Conservation (phyloP, 2,797 vertebrate genomes). For the Graptemys geographica region DNA sequence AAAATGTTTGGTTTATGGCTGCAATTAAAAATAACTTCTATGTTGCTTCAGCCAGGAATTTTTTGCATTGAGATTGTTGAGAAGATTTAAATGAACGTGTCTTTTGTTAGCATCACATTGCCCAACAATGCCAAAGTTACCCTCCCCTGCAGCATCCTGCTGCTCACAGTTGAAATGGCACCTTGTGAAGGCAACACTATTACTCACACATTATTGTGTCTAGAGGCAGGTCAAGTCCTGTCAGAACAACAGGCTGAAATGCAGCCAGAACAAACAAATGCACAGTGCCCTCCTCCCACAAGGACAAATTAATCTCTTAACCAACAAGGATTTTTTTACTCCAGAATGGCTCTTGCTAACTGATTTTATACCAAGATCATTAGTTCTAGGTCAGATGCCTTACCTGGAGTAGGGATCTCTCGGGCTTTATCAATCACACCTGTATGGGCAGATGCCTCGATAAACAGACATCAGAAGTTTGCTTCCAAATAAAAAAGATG, state of each 20-base stretch:
- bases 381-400: slow-evolving; percentile 49
- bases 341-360: neutral
- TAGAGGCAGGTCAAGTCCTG: neutral
- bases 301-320: neutral
- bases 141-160: neutral
- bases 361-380: neutral
- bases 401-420: slow-evolving; percentile 66
- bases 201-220: neutral
- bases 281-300: neutral
- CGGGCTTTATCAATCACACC: neutral
- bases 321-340: neutral
- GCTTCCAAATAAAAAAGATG: neutral
- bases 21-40: neutral
- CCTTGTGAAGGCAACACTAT: neutral
- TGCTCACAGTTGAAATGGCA: neutral
- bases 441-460: neutral
- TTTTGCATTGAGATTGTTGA: neutral
- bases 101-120: neutral
- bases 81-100: neutral
- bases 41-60: neutral
- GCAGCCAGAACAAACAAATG: neutral
- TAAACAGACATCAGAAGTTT: neutral
- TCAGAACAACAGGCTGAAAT: neutral
- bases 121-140: neutral
- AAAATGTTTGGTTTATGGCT: neutral